Evolutionary conservation across 2,113 vertebrate genomes (phyloP).

Genomic region (Zosterops pallidus): DNA sequence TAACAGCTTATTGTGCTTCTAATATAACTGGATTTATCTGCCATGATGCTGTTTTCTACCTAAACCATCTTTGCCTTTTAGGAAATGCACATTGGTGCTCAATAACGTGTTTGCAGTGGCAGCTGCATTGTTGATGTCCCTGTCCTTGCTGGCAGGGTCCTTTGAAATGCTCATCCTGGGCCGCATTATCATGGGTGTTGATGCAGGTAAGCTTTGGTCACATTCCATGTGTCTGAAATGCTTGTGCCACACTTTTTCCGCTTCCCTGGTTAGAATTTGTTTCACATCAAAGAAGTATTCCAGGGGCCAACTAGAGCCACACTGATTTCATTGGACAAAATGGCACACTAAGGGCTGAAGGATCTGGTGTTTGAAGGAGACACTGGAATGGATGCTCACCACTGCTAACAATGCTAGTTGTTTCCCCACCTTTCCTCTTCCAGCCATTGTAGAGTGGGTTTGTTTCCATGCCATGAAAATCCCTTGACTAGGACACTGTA

Average conservation of each 20-base stretch:
- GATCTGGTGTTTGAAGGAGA: neutral
- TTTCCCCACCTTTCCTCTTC: neutral
- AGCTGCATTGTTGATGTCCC: slow-evolving; percentile 83
- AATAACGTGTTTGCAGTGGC: slow-evolving; percentile 87
- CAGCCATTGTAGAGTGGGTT: accelerated
- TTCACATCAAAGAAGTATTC: neutral
- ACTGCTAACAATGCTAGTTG: neutral
- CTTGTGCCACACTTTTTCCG: neutral
- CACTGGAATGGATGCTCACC: neutral
- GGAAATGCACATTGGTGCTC: slow-evolving; percentile 84
- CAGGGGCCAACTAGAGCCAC: neutral
- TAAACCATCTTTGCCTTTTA: slow-evolving; percentile 47
- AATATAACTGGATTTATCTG: neutral
- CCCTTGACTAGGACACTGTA: neutral
- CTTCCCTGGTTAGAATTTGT: neutral
- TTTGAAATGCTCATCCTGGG: slow-evolving; percentile 95
- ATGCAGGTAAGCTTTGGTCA: slow-evolving; percentile 82
- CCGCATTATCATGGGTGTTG: slow-evolving; percentile 86
- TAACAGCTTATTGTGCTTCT: neutral
- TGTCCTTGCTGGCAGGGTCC: slow-evolving; percentile 76
- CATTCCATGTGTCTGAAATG: accelerated
- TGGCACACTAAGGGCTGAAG: neutral
- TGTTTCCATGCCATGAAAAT: neutral
- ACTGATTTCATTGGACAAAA: neutral
- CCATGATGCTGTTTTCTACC: neutral